These are phyloP conservation scores for Protodeltote pygarga DNA, from an alignment of 2,888 invertebrate genomes.

Conservation along the genomic window DNA sequence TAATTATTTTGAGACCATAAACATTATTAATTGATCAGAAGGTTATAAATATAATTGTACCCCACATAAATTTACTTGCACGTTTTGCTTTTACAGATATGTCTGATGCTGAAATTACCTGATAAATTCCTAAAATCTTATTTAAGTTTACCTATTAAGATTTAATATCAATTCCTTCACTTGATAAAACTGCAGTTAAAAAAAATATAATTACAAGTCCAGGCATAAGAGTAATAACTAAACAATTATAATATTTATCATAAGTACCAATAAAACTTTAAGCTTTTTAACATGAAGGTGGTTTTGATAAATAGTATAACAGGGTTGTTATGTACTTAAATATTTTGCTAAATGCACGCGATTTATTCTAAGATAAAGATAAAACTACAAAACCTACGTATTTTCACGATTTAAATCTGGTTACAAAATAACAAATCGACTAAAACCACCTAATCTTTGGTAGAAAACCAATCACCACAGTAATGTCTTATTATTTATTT, in stretches of 20 bases:
- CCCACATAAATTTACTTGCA: slow-evolving; percentile 15
- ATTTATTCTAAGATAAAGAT: slow-evolving; percentile 33
- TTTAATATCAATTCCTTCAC: slow-evolving; percentile 74
- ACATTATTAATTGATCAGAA: slow-evolving; percentile 17
- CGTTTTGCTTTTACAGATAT: slow-evolving; percentile 43
- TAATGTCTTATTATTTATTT: slow-evolving; percentile 7
- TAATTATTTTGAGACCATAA: background rate
- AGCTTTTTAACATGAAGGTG: slow-evolving; percentile 3
- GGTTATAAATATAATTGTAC: slow-evolving; percentile 16
- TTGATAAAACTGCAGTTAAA: slow-evolving; percentile 57
- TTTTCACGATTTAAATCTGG: slow-evolving; percentile 13
- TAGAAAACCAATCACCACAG: slow-evolving; percentile 38
- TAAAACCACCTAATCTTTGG: slow-evolving; percentile 47
- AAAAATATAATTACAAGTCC: slow-evolving; percentile 21
- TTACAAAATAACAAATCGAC: slow-evolving; percentile 25
- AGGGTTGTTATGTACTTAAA: slow-evolving; percentile 26
- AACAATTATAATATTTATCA: slow-evolving; percentile 28
- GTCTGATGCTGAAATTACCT: slow-evolving; percentile 38
- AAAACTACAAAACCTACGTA: slow-evolving; percentile 35
- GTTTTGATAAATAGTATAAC: slow-evolving; percentile 27
- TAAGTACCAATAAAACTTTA: slow-evolving; percentile 1
- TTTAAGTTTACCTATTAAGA: slow-evolving; percentile 40
- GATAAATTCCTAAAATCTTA: slow-evolving; percentile 33
- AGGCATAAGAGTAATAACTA: slow-evolving; percentile 20
- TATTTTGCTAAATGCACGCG: slow-evolving; percentile 39